These are phyloP conservation scores for Drosophila siamana DNA, from an alignment of 2,888 invertebrate genomes.

Conservation along the genomic window DNA sequence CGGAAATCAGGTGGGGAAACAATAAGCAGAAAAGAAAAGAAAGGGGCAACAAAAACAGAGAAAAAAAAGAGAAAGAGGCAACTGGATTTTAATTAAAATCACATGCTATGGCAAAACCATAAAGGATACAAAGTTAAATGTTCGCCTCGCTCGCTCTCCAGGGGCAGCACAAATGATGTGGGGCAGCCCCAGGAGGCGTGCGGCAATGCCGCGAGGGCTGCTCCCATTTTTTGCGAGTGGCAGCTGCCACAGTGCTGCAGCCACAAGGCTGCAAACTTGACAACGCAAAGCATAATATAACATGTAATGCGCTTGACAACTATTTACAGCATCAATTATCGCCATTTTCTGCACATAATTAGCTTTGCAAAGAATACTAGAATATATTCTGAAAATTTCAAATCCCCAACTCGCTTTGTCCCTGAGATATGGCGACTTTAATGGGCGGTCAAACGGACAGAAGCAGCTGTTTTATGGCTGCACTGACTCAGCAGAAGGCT, in stretches of 20 bases:
- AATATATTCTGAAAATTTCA: too few relatives aligned
- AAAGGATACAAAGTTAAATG: constrained; percentile 48
- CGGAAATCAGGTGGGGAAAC: constrained; percentile 17
- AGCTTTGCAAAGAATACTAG: too few relatives aligned
- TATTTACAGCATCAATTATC: too few relatives aligned
- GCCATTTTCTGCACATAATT: too few relatives aligned
- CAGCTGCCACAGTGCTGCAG: constrained; percentile 12
- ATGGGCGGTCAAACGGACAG: not conserved
- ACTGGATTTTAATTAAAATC: constrained; percentile 70
- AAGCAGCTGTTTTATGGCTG: not conserved
- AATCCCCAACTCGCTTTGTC: not conserved
- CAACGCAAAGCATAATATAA: too few relatives aligned
- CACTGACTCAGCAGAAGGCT: not conserved
- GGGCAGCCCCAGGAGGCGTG: not conserved
- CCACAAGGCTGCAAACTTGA: too few relatives aligned
- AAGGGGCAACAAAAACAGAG: too few relatives aligned
- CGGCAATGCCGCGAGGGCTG: constrained; percentile 11
- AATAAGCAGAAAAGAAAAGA: constrained; percentile 32
- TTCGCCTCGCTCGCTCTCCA: not conserved
- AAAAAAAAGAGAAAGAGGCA: constrained; percentile 36
- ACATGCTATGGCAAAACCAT: constrained; percentile 54
- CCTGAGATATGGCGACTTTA: not conserved
- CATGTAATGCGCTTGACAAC: too few relatives aligned
- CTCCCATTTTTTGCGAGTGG: constrained; percentile 26
- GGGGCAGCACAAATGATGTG: not conserved